phyloP scores from a whole-genome alignment of 2,797 vertebrate genomes.

The Chiroxiphia lanceolata region DNA sequence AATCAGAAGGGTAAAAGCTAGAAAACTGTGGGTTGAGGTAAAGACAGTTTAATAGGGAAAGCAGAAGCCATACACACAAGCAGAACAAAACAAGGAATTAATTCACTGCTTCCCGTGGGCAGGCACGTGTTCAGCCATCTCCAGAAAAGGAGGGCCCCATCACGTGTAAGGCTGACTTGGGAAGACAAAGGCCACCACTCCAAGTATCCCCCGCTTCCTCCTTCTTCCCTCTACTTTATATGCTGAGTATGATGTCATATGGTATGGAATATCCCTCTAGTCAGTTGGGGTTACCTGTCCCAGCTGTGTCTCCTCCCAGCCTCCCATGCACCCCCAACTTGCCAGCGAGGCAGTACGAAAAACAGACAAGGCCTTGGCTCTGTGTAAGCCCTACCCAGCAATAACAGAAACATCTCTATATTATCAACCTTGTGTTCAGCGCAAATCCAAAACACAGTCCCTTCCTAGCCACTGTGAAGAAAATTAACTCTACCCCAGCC shows the following conservation, averaged over 20 bases:
- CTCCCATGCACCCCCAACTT: rapidly evolving
- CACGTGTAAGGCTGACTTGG: rapidly evolving
- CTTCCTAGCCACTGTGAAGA: neutral
- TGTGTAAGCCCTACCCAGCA: neutral
- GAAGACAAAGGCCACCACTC: neutral
- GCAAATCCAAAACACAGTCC: neutral
- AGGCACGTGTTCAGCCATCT: neutral
- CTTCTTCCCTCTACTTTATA: neutral
- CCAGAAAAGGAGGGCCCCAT: too few relatives aligned
- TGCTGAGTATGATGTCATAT: neutral
- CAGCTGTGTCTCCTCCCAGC: neutral
- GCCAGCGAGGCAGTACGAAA: rapidly evolving
- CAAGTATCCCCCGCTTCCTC: rapidly evolving
- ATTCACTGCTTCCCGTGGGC: neutral
- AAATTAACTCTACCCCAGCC: neutral
- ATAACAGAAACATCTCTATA: neutral
- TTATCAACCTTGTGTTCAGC: neutral
- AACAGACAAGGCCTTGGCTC: neutral
- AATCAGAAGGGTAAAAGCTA: neutral
- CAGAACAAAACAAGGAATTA: neutral
- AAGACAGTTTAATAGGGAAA: neutral
- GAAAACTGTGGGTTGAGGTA: neutral
- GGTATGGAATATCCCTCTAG: neutral
- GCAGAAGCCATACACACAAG: neutral
- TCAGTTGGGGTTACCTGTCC: neutral